Evolutionary conservation across 64 coral and sea anemone genomes (phyloP).

Genomic region (Platygyra sinensis): DNA sequence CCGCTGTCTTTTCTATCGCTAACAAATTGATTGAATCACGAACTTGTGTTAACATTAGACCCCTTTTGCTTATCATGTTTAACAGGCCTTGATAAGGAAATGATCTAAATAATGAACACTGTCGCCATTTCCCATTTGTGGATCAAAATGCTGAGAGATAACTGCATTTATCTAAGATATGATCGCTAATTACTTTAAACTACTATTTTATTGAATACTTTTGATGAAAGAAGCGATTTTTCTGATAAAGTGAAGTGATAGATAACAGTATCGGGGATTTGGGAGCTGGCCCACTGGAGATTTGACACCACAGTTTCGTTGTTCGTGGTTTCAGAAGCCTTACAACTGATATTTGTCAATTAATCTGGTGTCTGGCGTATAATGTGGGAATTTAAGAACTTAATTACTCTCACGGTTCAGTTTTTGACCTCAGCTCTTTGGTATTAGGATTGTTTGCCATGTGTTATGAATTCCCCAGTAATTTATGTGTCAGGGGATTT

Average conservation of each 20-base stretch:
- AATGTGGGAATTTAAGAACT: background rate
- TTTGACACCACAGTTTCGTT: background rate
- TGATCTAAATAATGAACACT: no score
- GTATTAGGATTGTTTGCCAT: background rate
- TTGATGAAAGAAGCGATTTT: background rate
- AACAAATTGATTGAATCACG: no score
- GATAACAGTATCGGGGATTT: background rate
- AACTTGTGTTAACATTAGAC: no score
- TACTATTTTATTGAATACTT: background rate
- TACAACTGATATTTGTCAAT: background rate
- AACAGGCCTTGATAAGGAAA: no score
- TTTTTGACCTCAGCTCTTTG: background rate
- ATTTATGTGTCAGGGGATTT: background rate
- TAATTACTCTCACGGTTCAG: background rate
- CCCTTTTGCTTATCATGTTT: no score
- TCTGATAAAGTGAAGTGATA: background rate
- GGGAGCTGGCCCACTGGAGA: background rate
- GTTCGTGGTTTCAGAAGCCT: background rate
- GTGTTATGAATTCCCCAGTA: background rate
- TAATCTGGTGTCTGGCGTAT: background rate
- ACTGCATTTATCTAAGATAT: background rate
- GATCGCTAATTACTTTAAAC: background rate
- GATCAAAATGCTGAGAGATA: no score
- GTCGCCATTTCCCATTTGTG: no score
- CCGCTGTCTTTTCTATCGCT: no score